These are phyloP conservation scores for Ictidomys tridecemlineatus DNA, from an alignment of 2,113 vertebrate species.

Conservation along the genomic window DNA sequence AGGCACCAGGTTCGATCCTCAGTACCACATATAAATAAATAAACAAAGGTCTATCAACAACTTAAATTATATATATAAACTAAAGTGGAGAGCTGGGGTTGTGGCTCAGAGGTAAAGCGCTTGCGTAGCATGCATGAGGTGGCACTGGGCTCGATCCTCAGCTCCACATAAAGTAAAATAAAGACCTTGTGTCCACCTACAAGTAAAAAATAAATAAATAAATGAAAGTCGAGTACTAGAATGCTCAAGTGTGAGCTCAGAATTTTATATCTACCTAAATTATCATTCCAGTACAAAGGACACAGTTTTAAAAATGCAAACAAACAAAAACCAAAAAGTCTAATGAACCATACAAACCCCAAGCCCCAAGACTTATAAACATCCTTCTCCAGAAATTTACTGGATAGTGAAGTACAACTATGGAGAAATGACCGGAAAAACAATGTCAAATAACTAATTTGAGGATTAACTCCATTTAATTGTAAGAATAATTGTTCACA, in stretches of 20 bases:
- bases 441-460: background rate
- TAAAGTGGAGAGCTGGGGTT: no score
- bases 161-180: no score
- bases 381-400: background rate
- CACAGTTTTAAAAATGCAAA: background rate
- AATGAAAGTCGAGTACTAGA: background rate
- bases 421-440: background rate
- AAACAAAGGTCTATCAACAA: no score
- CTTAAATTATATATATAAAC: no score
- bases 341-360: background rate
- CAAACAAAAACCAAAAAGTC: background rate
- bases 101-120: no score
- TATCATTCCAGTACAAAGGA: background rate
- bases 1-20: no score
- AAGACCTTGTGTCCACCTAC: no score
- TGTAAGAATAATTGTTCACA: background rate
- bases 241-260: background rate
- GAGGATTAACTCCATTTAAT: background rate
- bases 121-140: no score
- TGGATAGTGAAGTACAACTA: background rate
- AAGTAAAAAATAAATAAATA: no score
- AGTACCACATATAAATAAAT: no score
- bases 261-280: background rate
- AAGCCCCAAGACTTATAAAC: background rate
- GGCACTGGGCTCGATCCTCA: no score